A percentile compares a stretch with the other conserved stretches of the same genome.
Evolutionary conservation across 2,797 vertebrate genomes (phyloP).

Genomic region (Brotula barbata): DNA sequence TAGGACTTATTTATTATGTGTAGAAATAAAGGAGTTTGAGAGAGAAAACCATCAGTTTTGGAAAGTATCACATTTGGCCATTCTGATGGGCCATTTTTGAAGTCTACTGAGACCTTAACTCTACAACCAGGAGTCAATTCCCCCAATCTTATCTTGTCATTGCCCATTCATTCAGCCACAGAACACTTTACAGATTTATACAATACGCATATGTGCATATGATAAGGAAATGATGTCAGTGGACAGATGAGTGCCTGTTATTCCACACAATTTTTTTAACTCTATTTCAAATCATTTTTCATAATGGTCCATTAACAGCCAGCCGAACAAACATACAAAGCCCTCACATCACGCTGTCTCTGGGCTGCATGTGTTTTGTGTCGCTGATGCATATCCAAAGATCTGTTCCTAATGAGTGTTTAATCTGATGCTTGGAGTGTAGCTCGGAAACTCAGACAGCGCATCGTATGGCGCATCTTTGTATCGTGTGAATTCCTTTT

Average conservation of each 20-base stretch:
- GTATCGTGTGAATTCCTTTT: not conserved
- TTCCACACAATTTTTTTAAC: not conserved
- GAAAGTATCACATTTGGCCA: no score
- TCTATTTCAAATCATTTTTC: not conserved
- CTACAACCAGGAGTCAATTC: no score
- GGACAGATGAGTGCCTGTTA: not conserved
- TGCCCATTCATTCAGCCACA: no score
- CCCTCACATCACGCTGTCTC: constrained; percentile 10
- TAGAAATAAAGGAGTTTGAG: no score
- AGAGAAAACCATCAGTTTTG: no score
- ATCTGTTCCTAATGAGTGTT: not conserved
- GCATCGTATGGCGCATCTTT: not conserved
- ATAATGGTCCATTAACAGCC: not conserved
- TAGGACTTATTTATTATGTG: no score
- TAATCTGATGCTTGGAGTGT: not conserved
- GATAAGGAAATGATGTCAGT: not conserved
- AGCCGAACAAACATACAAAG: not conserved
- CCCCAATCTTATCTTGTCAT: no score
- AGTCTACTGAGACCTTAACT: no score
- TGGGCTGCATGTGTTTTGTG: not conserved
- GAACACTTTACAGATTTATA: not conserved
- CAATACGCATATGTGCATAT: no score
- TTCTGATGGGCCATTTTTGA: no score
- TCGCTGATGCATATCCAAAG: not conserved
- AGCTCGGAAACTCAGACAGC: not conserved